phyloP scores from a whole-genome alignment of 1,140 invertebrate genomes.

The Diploscapter pachys region DNA sequence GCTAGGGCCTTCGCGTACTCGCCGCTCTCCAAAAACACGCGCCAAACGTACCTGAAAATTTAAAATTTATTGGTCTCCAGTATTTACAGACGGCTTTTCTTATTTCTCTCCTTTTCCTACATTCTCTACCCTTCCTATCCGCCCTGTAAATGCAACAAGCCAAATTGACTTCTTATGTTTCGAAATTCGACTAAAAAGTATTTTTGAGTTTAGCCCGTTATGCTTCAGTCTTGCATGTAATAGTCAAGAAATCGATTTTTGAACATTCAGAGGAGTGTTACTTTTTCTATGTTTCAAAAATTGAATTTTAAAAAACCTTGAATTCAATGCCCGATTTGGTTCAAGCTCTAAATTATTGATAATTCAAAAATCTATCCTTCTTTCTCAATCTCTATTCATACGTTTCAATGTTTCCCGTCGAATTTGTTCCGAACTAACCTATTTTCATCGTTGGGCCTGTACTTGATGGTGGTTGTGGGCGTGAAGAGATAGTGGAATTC shows the following conservation, averaged over 20 bases:
- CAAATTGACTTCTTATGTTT: neutral
- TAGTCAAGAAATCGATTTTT: too few relatives aligned
- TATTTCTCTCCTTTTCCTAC: too few relatives aligned
- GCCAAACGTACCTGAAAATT: constrained; percentile 37
- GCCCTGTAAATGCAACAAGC: neutral
- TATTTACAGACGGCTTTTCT: too few relatives aligned
- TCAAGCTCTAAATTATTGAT: too few relatives aligned
- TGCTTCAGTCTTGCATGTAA: too few relatives aligned
- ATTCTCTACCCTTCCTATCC: neutral
- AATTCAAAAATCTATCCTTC: too few relatives aligned
- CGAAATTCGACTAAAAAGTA: neutral
- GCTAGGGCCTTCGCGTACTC: constrained; percentile 33
- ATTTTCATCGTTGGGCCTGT: constrained; percentile 38
- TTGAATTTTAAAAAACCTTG: too few relatives aligned
- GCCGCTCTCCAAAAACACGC: constrained; percentile 37
- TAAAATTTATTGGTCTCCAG: neutral
- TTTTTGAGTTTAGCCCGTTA: too few relatives aligned
- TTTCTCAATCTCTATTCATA: neutral
- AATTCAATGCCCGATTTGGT: too few relatives aligned
- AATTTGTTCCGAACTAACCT: constrained; percentile 13
- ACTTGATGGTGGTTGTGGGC: constrained; percentile 25
- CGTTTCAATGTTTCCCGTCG: neutral
- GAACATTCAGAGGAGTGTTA: too few relatives aligned
- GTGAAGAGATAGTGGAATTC: constrained; percentile 41
- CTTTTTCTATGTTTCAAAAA: too few relatives aligned